Conservation (phyloP, 2,113 vertebrate species). For the Mungos mungo region DNA sequence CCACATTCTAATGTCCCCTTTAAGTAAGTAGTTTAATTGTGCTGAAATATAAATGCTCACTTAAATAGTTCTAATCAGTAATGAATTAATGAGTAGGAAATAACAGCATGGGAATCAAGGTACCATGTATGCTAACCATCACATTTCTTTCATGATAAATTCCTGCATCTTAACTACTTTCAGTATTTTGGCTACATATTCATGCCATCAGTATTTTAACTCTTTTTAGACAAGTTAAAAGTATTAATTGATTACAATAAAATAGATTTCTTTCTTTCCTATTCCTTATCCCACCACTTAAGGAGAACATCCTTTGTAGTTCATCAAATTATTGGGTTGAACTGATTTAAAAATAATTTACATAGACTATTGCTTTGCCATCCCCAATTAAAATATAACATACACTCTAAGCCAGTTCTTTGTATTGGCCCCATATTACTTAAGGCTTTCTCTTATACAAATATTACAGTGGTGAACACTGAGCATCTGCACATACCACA, state of each 20-base stretch:
- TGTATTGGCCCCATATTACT: not conserved
- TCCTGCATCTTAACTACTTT: not conserved
- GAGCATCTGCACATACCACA: too few species aligned
- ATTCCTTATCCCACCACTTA: not conserved
- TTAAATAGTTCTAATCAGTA: not conserved
- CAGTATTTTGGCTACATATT: not conserved
- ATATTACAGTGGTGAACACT: not conserved
- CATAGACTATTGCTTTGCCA: not conserved
- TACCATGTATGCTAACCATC: not conserved
- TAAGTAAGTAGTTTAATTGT: not conserved
- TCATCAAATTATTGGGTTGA: not conserved
- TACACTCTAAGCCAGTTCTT: not conserved
- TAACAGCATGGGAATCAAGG: not conserved
- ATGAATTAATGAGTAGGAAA: not conserved
- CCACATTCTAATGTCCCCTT: not conserved
- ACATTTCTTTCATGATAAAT: not conserved
- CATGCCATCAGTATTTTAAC: not conserved
- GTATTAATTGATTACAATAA: not conserved
- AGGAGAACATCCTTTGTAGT: not conserved
- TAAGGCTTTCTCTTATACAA: not conserved
- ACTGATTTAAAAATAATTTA: not conserved
- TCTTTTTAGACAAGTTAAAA: not conserved
- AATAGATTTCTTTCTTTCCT: not conserved
- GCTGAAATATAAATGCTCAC: not conserved
- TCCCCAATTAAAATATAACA: not conserved